Evolutionary conservation across 2,888 invertebrate genomes (phyloP), one percentile per base, ranked within the genome.

Genomic region (Shargacucullia verbasci): DNA sequence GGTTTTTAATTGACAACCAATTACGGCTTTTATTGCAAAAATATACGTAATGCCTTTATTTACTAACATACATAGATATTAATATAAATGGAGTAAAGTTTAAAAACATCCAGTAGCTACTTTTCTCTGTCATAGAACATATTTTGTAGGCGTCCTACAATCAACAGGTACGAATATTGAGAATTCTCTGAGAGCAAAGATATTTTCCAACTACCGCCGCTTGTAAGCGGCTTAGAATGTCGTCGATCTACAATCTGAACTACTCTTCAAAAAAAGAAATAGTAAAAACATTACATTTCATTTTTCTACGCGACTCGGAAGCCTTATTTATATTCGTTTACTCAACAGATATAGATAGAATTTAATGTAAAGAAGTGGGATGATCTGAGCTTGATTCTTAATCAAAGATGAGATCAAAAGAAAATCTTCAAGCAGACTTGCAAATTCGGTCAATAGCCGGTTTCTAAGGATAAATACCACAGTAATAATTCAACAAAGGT

Each of bases 181-280:
- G 44, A 76, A 69, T 60, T 67, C 67, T 53, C 53, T 41, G 48
- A 27, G 41, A 57, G 67, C 48, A 55, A 68, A 68, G 67, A 73
- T 73, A 75, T 71, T 63, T 78, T 65, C 61, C 47, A 63, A 65
- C 50, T 61, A 60, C 73, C 63, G 67, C 53, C 64, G 41, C 57
- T 55, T 56, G 74, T 83, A 83, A 83, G 79, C 81, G 63, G 83
- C 77, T 84, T 84, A 82, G 44, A 73, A 66, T 78, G 75, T 59
- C 73, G 52, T 62, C 59, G 65, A 68, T 69, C 55, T 67, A 59
- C 59, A 68, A 74, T 70, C 65, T 65, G 44, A 60, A 60, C 68
- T 66, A 70, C 70, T 70, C 72, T 57, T 54, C n/a, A n/a, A 11
- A 44, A 66, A 79, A 76, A 77, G 55, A 77, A 73, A 66, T 68